These are phyloP conservation scores for Chrysodeixis includens DNA, from an alignment of 2,888 invertebrate genomes.

Conservation along the genomic window DNA sequence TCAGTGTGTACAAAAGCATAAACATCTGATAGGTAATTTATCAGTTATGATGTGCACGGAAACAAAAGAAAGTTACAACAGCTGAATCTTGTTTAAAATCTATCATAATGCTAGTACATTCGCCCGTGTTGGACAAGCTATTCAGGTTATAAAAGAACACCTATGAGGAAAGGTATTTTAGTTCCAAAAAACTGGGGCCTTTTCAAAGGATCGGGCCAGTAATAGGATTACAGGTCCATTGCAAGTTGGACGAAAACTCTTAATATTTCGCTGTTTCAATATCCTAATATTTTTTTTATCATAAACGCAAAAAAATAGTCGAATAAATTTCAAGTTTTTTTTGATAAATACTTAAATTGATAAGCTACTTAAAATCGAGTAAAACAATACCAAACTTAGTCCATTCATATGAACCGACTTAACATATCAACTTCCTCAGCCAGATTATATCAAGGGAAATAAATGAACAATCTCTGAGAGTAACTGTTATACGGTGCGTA, in stretches of 20 bases:
- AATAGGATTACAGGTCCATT: not conserved
- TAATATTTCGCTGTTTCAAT: not conserved
- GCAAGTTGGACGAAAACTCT: not conserved
- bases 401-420: not conserved
- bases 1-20: not conserved
- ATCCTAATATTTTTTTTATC: too few relatives aligned
- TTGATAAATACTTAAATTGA: too few relatives aligned
- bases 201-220: not conserved
- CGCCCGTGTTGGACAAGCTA: not conserved
- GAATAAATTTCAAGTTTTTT: too few relatives aligned
- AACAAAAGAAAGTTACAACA: too few relatives aligned
- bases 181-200: not conserved
- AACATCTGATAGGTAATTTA: not conserved
- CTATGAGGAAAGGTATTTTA: not conserved
- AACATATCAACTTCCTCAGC: conserved; percentile 2
- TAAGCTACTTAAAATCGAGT: too few relatives aligned
- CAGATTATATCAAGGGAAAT: conserved; percentile 10
- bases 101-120: too few relatives aligned
- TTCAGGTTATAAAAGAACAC: not conserved
- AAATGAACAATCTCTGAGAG: not conserved
- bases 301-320: too few relatives aligned
- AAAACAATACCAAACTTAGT: not conserved
- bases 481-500: conserved; percentile 14
- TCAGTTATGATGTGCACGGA: not conserved
- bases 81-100: too few relatives aligned